phyloP scores from a whole-genome alignment of 2,797 vertebrate genomes.

The Cynopterus sphinx region DNA sequence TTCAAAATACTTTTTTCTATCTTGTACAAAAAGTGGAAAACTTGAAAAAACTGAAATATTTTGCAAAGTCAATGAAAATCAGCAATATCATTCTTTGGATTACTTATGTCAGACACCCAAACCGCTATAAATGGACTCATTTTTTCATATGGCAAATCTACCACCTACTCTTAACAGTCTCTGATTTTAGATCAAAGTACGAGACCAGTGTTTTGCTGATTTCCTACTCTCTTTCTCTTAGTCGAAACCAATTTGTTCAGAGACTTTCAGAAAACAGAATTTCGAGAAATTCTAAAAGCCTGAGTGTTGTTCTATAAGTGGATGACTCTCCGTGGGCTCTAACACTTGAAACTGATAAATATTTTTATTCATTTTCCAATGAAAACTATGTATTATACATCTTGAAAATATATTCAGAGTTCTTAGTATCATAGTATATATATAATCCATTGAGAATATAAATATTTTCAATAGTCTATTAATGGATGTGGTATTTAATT shows the following conservation, averaged over 20 bases:
- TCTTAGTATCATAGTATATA: background rate
- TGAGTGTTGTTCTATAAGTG: background rate
- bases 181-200: background rate
- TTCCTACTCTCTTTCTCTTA: background rate
- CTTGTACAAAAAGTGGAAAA: background rate
- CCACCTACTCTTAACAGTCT: background rate
- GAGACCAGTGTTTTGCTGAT: background rate
- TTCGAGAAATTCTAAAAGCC: constrained; percentile 44
- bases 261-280: constrained; percentile 23
- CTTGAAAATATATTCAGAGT: constrained; percentile 12
- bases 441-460: background rate
- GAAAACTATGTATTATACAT: constrained; percentile 31
- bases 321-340: background rate
- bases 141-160: background rate
- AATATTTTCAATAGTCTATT: constrained; percentile 38
- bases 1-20: constrained; percentile 47
- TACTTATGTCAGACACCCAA: background rate
- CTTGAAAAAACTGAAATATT: background rate
- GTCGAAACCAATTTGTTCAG: background rate
- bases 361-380: constrained; percentile 39
- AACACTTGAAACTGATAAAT: constrained; percentile 20
- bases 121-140: background rate
- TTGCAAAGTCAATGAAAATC: constrained; percentile 33
- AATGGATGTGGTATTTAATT: constrained; percentile 48
- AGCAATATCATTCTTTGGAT: background rate